A percentile compares a stretch with the other conserved stretches of the same genome.
Conservation (phyloP, 2,113 vertebrate genomes). For the Trogon melanurus region DNA sequence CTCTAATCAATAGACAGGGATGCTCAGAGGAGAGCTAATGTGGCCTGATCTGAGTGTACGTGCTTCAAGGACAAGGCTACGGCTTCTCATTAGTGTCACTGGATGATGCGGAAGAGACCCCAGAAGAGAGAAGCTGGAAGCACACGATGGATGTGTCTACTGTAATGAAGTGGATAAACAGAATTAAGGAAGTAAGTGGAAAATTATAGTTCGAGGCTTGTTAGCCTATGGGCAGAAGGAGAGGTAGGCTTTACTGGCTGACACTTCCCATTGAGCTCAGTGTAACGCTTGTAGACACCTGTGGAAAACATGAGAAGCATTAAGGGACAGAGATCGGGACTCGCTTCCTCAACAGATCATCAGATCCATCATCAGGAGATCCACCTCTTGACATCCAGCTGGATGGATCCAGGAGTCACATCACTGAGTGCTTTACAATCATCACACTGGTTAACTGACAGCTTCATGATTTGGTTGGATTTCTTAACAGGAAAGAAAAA, state of each 20-base stretch:
- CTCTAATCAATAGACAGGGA: not conserved
- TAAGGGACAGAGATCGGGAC: not conserved
- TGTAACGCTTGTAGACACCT: rapidly evolving
- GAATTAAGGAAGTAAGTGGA: not conserved
- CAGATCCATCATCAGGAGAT: not conserved
- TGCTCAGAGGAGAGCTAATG: not conserved
- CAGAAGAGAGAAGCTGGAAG: not conserved
- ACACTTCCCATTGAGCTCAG: not conserved
- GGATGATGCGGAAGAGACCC: not conserved
- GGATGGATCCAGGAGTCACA: not conserved
- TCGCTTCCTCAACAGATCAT: not conserved
- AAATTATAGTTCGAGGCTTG: not conserved
- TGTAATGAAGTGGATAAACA: not conserved
- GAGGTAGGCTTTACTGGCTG: not conserved
- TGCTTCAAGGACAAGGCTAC: not conserved
- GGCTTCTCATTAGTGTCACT: not conserved
- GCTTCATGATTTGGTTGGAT: not conserved
- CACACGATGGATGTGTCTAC: not conserved
- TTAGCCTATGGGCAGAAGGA: not conserved
- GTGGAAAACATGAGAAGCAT: not conserved
- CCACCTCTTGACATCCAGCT: not conserved
- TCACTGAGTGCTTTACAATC: not conserved
- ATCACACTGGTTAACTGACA: rapidly evolving
- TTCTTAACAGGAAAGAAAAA: not conserved
- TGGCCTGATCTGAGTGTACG: not conserved